Evolutionary conservation across 2,888 invertebrate genomes (phyloP).

Genomic region (Carpatolechia fugitivella): DNA sequence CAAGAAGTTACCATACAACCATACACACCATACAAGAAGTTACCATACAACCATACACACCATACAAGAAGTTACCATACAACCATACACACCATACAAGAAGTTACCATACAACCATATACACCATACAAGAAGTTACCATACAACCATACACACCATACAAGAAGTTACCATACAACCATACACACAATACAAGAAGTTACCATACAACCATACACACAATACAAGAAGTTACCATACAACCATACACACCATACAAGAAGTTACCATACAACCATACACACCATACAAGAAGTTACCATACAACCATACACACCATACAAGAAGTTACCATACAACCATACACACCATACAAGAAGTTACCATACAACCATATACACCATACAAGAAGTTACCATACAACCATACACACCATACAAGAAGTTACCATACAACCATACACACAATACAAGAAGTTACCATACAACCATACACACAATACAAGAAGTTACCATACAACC

Average conservation of each 20-base stretch:
- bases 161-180: slow-evolving; percentile 86
- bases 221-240: slow-evolving; percentile 87
- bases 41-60: slow-evolving; percentile 84
- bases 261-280: slow-evolving; percentile 83
- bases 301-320: slow-evolving; percentile 87
- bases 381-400: slow-evolving; percentile 87
- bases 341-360: slow-evolving; percentile 91
- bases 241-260: slow-evolving; percentile 91
- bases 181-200: slow-evolving; percentile 91
- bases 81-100: slow-evolving; percentile 91
- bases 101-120: slow-evolving; percentile 84
- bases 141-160: slow-evolving; percentile 87
- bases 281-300: slow-evolving; percentile 90
- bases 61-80: slow-evolving; percentile 87
- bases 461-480: slow-evolving; percentile 87
- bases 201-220: slow-evolving; percentile 84
- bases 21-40: slow-evolving; percentile 91
- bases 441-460: slow-evolving; percentile 90
- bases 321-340: slow-evolving; percentile 86
- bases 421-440: slow-evolving; percentile 83
- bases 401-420: slow-evolving; percentile 91
- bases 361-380: too few relatives aligned
- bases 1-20: slow-evolving; percentile 86
- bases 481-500: slow-evolving; percentile 86
- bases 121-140: slow-evolving; percentile 89